These are phyloP conservation scores for Tympanoctomys barrerae DNA, from an alignment of 2,797 vertebrate genomes.

Conservation along the genomic window DNA sequence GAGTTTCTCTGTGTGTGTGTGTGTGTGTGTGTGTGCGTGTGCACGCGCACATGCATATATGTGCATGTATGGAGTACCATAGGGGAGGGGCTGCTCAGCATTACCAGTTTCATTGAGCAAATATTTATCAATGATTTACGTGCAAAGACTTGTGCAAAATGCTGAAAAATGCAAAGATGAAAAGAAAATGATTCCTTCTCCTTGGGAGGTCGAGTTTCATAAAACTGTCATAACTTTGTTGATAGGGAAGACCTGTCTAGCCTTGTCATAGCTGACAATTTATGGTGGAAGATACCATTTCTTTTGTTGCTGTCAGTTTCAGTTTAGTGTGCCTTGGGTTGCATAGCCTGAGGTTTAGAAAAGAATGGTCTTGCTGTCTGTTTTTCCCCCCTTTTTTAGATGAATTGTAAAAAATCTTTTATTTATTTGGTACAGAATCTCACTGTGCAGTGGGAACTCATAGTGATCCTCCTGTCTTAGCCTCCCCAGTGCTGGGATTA, in stretches of 20 bases:
- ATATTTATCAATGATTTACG: background rate
- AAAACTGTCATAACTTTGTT: background rate
- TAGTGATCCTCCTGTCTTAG: too few species aligned
- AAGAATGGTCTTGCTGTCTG: background rate
- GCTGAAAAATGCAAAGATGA: background rate
- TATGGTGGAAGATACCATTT: accelerated
- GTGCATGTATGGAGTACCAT: background rate
- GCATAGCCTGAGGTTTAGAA: background rate
- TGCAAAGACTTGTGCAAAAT: background rate
- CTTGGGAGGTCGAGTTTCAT: background rate
- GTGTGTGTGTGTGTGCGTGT: too few species aligned
- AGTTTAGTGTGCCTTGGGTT: background rate
- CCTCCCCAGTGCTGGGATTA: too few species aligned
- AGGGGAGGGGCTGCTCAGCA: background rate
- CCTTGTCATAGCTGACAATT: background rate
- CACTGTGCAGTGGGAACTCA: too few species aligned
- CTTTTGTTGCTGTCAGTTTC: background rate
- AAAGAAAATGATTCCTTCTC: background rate
- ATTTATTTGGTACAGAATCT: too few species aligned
- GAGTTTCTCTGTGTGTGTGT: background rate
- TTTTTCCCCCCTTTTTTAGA: background rate
- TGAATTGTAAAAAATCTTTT: too few species aligned
- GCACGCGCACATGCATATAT: too few species aligned
- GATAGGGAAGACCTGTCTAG: background rate
- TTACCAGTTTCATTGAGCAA: background rate